These are phyloP conservation scores for Nicator chloris DNA, from an alignment of 2,113 vertebrate genomes.

Conservation along the genomic window DNA sequence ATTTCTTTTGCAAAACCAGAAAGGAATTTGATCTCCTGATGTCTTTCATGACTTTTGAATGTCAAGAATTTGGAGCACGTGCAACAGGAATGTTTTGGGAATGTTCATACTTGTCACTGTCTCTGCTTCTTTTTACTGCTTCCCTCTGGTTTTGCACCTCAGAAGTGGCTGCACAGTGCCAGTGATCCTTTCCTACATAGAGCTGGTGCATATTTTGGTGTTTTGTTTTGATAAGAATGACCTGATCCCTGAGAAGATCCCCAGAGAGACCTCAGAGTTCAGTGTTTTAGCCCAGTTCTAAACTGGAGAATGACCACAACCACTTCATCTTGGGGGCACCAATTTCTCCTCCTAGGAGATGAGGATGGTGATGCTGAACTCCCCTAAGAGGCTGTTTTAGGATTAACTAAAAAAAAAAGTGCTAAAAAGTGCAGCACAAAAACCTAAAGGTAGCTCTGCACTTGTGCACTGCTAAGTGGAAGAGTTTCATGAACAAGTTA, in stretches of 20 bases:
- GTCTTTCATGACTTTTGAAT: background rate
- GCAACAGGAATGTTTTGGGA: background rate
- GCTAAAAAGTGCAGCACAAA: background rate
- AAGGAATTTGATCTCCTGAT: background rate
- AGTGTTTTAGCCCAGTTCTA: background rate
- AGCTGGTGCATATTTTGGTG: background rate
- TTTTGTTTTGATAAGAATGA: background rate
- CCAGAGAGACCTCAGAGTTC: background rate
- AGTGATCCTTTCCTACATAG: background rate
- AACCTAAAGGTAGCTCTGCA: background rate
- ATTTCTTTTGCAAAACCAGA: background rate
- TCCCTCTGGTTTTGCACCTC: background rate
- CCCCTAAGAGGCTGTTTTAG: background rate
- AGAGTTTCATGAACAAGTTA: background rate
- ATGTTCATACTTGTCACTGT: background rate
- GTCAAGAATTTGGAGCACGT: background rate
- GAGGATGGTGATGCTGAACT: background rate
- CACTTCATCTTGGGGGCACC: background rate
- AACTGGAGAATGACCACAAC: background rate
- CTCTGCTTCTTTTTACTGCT: background rate
- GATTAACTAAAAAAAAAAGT: too few species aligned
- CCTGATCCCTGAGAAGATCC: background rate
- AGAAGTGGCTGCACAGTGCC: background rate
- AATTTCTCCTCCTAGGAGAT: background rate
- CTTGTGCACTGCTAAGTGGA: background rate